These are phyloP conservation scores for Drosophila nr. perissopoda DNA, from an alignment of 2,888 invertebrate species.

Conservation along the genomic window DNA sequence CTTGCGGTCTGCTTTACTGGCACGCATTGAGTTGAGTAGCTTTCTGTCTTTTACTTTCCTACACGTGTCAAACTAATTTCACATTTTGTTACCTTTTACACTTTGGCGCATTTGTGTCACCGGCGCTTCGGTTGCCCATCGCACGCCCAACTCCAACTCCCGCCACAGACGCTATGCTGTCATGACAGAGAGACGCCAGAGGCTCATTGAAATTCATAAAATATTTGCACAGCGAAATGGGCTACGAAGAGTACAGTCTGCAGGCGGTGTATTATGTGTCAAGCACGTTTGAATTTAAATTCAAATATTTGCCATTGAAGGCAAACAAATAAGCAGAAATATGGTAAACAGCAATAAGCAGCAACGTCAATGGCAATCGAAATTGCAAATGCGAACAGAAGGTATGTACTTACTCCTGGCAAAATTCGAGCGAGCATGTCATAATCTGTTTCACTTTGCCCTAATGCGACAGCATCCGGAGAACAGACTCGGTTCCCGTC, in stretches of 20 bases:
- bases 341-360: constrained; percentile 80
- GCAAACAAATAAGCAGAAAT: constrained; percentile 79
- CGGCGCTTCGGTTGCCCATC: constrained; percentile 14
- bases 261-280: constrained; percentile 76
- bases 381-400: constrained; percentile 30
- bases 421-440: constrained; percentile 18
- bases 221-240: constrained; percentile 77
- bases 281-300: constrained; percentile 81
- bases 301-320: constrained; percentile 76
- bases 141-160: neutral
- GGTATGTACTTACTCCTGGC: constrained; percentile 25
- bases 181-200: constrained; percentile 35
- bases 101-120: constrained; percentile 68
- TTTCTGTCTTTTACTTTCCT: constrained; percentile 49
- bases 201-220: constrained; percentile 78
- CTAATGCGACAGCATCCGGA: constrained; percentile 1
- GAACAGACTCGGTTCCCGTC: too few species aligned
- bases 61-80: constrained; percentile 80
- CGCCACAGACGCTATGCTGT: neutral
- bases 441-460: constrained; percentile 27
- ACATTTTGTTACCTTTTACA: constrained; percentile 77
- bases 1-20: constrained; percentile 29
- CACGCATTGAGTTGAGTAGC: constrained; percentile 45
- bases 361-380: constrained; percentile 38
- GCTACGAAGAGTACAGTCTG: constrained; percentile 62